These are phyloP conservation scores for Drosophila neutralis DNA, from an alignment of 2,888 invertebrate species.

Conservation along the genomic window DNA sequence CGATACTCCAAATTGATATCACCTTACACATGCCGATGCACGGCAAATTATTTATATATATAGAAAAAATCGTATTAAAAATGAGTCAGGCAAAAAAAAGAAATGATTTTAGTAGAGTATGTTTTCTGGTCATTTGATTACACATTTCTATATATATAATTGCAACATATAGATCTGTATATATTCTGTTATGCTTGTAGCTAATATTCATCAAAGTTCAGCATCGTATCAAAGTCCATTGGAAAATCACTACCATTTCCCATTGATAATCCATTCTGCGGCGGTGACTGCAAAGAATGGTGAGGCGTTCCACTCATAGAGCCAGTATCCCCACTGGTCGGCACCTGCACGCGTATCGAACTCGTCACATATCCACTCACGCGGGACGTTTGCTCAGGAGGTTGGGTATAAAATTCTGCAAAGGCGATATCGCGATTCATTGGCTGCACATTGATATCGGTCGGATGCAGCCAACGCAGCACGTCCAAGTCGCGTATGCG, in stretches of 20 bases:
- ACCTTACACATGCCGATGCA: constrained; percentile 19
- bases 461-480: constrained; percentile 93
- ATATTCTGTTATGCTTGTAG: constrained; percentile 34
- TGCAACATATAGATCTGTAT: constrained; percentile 34
- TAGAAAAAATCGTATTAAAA: constrained; percentile 6
- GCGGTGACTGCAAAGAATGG: constrained; percentile 90
- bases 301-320: constrained; percentile 87
- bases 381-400: constrained; percentile 82
- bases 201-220: constrained; percentile 60
- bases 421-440: constrained; percentile 94
- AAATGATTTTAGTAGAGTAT: constrained; percentile 8
- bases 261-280: constrained; percentile 86
- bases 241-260: constrained; percentile 86
- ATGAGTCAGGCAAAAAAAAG: constrained; percentile 1
- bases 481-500: constrained; percentile 94
- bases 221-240: constrained; percentile 77
- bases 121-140: constrained; percentile 32
- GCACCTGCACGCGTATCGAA: constrained; percentile 92
- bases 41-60: constrained; percentile 20
- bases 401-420: constrained; percentile 92
- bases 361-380: constrained; percentile 93
- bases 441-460: constrained; percentile 82
- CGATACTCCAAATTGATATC: no score
- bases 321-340: constrained; percentile 86
- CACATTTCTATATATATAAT: constrained; percentile 32